Percentiles rank a stretch among this genome's conserved stretches.
These are phyloP conservation scores for Hirtodrosophila trivittata DNA, from an alignment of 2,888 invertebrate genomes.

Conservation along the genomic window DNA sequence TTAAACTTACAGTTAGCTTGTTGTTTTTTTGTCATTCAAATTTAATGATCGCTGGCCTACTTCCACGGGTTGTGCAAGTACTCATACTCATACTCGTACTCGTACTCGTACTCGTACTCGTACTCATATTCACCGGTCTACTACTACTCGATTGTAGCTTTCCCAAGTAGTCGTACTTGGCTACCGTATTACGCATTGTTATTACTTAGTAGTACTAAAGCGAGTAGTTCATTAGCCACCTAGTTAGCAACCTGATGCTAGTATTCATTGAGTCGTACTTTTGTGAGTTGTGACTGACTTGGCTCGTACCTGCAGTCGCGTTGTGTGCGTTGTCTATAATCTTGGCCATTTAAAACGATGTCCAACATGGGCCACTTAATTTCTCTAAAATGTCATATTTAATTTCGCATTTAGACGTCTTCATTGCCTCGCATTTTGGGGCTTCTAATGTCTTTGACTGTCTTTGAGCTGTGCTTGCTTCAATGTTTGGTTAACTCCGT, in stretches of 20 bases:
- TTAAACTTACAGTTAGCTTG: too few relatives aligned
- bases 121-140: not conserved
- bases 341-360: slow-evolving; percentile 56
- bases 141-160: slow-evolving; percentile 16
- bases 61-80: slow-evolving; percentile 23
- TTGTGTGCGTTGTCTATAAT: slow-evolving; percentile 30
- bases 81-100: not conserved
- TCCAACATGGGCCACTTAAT: slow-evolving; percentile 60
- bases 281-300: not conserved
- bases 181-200: slow-evolving; percentile 37
- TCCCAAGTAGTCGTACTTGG: slow-evolving; percentile 20
- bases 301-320: not conserved
- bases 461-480: too few relatives aligned
- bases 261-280: not conserved
- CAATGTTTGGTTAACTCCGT: slow-evolving; percentile 30
- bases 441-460: slow-evolving; percentile 35
- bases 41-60: slow-evolving; percentile 7
- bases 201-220: slow-evolving; percentile 1
- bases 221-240: slow-evolving; percentile 30
- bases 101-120: not conserved
- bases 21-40: slow-evolving; percentile 3
- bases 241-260: slow-evolving; percentile 24
- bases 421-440: slow-evolving; percentile 58
- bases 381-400: slow-evolving; percentile 72
- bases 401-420: slow-evolving; percentile 77